Evolutionary conservation across 2,113 vertebrate species (phyloP).

Genomic region (Cygnus buccinator): DNA sequence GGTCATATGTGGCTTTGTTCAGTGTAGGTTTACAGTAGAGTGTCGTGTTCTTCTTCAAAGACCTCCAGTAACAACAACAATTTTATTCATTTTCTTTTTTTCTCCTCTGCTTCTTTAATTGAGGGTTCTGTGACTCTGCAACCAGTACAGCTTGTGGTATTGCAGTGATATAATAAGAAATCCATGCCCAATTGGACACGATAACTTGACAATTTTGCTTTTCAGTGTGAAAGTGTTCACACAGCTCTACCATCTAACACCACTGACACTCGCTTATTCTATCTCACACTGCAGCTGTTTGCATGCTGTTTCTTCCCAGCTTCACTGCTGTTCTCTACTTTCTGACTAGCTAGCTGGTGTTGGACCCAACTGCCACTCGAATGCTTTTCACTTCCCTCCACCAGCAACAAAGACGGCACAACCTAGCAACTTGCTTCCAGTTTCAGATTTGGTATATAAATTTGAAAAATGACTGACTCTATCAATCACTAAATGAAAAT

Average conservation of each 20-base stretch:
- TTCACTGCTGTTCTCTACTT: constrained; percentile 47
- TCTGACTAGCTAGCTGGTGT: constrained; percentile 48
- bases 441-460: background rate
- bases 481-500: background rate
- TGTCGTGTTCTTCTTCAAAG: background rate
- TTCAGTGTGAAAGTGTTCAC: constrained; percentile 27
- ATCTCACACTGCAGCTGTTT: constrained; percentile 46
- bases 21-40: background rate
- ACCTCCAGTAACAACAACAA: background rate
- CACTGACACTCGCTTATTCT: constrained; percentile 59
- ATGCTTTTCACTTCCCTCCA: background rate
- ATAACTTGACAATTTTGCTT: constrained; percentile 36
- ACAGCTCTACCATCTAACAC: constrained; percentile 7
- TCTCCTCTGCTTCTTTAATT: constrained; percentile 16
- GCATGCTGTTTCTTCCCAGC: constrained; percentile 39
- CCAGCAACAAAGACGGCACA: background rate
- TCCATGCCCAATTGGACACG: constrained; percentile 19
- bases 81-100: background rate
- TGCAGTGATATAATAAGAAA: constrained; percentile 53
- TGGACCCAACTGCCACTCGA: constrained; percentile 53
- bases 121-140: constrained; percentile 14
- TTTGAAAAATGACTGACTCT: constrained; percentile 20
- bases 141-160: constrained; percentile 46
- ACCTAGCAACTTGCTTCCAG: background rate
- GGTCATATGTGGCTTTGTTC: background rate